Evolutionary conservation across 2,888 invertebrate species (phyloP).

Genomic region (Cynaeus angustus): DNA sequence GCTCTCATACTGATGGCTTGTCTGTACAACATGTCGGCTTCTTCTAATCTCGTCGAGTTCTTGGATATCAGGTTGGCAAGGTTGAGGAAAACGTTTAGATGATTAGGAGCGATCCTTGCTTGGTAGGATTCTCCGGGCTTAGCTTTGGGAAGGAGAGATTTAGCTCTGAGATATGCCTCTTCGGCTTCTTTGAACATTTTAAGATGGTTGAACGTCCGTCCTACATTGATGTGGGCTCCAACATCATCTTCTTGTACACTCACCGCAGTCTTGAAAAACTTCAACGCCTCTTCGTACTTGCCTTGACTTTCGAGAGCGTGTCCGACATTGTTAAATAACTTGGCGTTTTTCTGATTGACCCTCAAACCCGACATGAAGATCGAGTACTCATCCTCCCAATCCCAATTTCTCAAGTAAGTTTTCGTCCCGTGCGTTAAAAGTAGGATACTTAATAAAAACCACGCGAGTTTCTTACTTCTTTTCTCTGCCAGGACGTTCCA

Average conservation of each 20-base stretch:
- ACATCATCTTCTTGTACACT: constrained; percentile 96
- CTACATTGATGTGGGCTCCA: constrained; percentile 97
- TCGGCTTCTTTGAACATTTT: constrained; percentile 93
- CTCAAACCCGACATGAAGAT: constrained; percentile 94
- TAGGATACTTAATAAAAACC: constrained; percentile 78
- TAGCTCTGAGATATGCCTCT: constrained; percentile 92
- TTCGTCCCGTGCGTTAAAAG: constrained; percentile 87
- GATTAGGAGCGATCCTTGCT: constrained; percentile 95
- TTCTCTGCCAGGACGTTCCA: constrained; percentile 82
- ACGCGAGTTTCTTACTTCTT: constrained; percentile 79
- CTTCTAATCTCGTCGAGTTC: constrained; percentile 92
- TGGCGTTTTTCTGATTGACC: constrained; percentile 93
- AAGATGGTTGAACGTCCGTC: constrained; percentile 93
- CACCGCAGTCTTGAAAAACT: constrained; percentile 94
- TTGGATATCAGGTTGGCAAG: constrained; percentile 95
- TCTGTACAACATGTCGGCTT: constrained; percentile 94
- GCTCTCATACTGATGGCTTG: constrained; percentile 98
- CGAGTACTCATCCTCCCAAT: constrained; percentile 95
- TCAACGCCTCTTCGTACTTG: constrained; percentile 83
- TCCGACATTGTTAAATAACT: constrained; percentile 97
- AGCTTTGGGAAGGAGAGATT: constrained; percentile 90
- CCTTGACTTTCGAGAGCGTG: constrained; percentile 91
- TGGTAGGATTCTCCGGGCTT: constrained; percentile 96
- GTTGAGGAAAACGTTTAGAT: constrained; percentile 96
- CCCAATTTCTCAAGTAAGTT: constrained; percentile 91